Base-by-base conservation (phyloP, 2,888 invertebrate species). In the Sisyra terminalis region DNA sequence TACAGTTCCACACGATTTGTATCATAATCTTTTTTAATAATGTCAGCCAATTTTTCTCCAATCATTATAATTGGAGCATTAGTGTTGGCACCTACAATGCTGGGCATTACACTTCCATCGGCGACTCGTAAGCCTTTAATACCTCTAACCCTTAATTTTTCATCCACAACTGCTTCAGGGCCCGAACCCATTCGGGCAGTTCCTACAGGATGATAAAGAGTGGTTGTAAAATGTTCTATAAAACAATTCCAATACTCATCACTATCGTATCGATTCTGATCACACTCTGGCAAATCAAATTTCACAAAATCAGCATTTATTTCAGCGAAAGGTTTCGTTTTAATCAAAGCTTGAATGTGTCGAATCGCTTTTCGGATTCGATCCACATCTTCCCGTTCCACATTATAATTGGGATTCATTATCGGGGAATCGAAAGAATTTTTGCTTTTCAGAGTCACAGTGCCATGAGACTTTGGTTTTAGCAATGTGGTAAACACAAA, bases 161-260 rank as follows among this genome's bases (percentile, higher is more conserved):
- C 48, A 50, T 69, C 65, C 1, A 75, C 70, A 0, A 76, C 75
- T 1, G 69, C 60, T 24, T 7, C 24, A 1, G 69, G 60, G 1
- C 48, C 45, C 1, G n/a, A n/a, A n/a, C 78, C 81, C 78, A 83
- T 83, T 57, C 74, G 75, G 39, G 71, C 71, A 1, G 78, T 80
- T 38, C 82, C 77, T 1, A 73, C 72, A 1, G 78, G 75, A 55
- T 84, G 82, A 57, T 77, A 81, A 18, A 71, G 54, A 1, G 72
- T 70, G 1, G 66, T 60, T 7, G 64, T 65, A 56, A 71, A 63
- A 46, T 70, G 62, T 11, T 64, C 61, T 5, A 71, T 64, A 32
- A 71, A 65, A 52, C 78, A 78, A 46, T 60, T 59, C 70, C 73
- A 71, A 53, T 72, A 77, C 0, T 54, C 55, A 36, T 67, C 61